These are phyloP conservation scores for Oryzias sinensis DNA, from an alignment of 2,797 vertebrate genomes.

Conservation along the genomic window DNA sequence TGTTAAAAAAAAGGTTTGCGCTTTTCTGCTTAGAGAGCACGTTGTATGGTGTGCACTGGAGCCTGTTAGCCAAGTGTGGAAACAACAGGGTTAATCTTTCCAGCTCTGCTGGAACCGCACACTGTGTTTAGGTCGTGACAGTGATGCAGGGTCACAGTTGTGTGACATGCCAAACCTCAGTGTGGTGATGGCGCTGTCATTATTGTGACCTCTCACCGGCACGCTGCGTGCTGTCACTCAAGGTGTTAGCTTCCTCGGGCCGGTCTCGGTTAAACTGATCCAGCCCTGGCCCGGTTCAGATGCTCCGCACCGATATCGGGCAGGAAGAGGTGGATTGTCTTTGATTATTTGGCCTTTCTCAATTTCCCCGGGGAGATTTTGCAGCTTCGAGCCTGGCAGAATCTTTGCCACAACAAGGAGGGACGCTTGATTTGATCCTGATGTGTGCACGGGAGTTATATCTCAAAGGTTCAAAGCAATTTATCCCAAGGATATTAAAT, in stretches of 20 bases:
- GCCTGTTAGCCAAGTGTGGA: slow-evolving; percentile 62
- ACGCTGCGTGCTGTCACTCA: slow-evolving; percentile 13
- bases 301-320: slow-evolving; percentile 50
- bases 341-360: slow-evolving; percentile 72
- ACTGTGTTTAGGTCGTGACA: slow-evolving; percentile 26
- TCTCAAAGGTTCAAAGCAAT: slow-evolving; percentile 61
- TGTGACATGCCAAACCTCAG: slow-evolving; percentile 49
- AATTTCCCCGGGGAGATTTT: slow-evolving; percentile 66
- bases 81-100: slow-evolving; percentile 63
- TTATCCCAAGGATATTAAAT: slow-evolving; percentile 73
- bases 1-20: neutral
- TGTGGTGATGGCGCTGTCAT: slow-evolving; percentile 45
- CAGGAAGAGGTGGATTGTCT: slow-evolving; percentile 67
- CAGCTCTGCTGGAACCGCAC: slow-evolving; percentile 32
- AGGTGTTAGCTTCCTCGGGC: slow-evolving; percentile 17
- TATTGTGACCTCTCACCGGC: slow-evolving; percentile 28
- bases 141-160: slow-evolving; percentile 46
- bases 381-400: slow-evolving; percentile 53
- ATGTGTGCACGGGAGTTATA: slow-evolving; percentile 57
- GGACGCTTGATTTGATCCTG: slow-evolving; percentile 70
- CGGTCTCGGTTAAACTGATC: slow-evolving; percentile 37
- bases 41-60: slow-evolving; percentile 40
- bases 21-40: slow-evolving; percentile 11
- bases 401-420: slow-evolving; percentile 43
- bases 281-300: slow-evolving; percentile 28